A percentile compares a stretch with the other conserved stretches of the same genome.
These are phyloP conservation scores for Podocnemis expansa DNA, from an alignment of 2,113 vertebrate genomes.

Conservation along the genomic window DNA sequence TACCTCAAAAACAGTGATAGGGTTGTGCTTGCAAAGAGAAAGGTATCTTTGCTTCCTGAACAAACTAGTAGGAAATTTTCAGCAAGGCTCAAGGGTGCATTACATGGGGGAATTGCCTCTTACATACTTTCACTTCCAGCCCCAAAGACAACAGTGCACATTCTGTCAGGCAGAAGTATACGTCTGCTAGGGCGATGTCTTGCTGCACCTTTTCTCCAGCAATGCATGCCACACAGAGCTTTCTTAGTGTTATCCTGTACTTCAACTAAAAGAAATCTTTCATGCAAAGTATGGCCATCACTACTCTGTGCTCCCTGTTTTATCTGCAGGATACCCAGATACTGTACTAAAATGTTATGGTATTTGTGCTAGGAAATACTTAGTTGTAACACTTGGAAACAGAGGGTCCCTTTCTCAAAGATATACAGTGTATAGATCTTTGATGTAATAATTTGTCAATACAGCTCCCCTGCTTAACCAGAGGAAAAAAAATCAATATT, in stretches of 20 bases:
- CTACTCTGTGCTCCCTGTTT: background rate
- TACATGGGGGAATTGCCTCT: background rate
- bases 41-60: background rate
- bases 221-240: background rate
- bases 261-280: background rate
- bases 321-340: background rate
- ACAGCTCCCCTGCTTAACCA: background rate
- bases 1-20: accelerated
- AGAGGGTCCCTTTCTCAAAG: background rate
- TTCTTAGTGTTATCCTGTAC: background rate
- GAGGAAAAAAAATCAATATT: background rate
- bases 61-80: background rate
- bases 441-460: background rate
- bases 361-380: background rate
- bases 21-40: background rate
- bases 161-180: background rate
- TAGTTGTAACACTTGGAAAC: background rate
- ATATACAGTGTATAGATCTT: background rate
- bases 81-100: background rate
- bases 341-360: background rate
- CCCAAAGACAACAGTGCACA: background rate
- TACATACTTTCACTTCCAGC: background rate
- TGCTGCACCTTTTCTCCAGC: background rate
- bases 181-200: background rate
- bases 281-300: accelerated